Conservation (phyloP, 2,797 vertebrate genomes). For the Cottoperca gobio region DNA sequence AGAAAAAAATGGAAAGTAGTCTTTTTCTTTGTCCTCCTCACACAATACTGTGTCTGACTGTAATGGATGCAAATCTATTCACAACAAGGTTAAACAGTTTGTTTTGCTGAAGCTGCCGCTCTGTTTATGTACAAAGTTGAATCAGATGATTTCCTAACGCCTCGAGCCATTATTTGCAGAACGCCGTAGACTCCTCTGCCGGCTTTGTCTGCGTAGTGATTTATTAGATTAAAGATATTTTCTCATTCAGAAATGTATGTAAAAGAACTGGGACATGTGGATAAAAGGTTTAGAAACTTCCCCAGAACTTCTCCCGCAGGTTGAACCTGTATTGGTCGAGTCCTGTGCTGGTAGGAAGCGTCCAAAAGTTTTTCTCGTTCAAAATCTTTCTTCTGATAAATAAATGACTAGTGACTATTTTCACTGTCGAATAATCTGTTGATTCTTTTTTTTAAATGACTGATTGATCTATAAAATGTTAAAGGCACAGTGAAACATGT, state of each 20-base stretch:
- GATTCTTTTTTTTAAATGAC: background rate
- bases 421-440: background rate
- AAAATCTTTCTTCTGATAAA: background rate
- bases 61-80: constrained; percentile 82
- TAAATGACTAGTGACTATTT: background rate
- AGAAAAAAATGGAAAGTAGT: constrained; percentile 43
- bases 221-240: constrained; percentile 52
- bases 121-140: constrained; percentile 67
- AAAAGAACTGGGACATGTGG: background rate
- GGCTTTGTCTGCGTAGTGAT: constrained; percentile 40
- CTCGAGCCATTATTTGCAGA: constrained; percentile 40
- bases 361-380: background rate
- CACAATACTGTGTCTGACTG: constrained; percentile 55
- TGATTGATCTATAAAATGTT: background rate
- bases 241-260: constrained; percentile 48
- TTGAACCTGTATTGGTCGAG: background rate
- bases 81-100: constrained; percentile 75
- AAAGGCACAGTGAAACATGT: background rate
- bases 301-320: background rate
- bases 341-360: background rate
- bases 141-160: constrained; percentile 66
- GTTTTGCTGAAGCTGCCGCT: constrained; percentile 57
- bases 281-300: constrained; percentile 1
- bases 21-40: constrained; percentile 66
- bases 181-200: constrained; percentile 10